Base-by-base conservation (phyloP, 1,140 invertebrate genomes). In the Listronotus oregonensis region DNA sequence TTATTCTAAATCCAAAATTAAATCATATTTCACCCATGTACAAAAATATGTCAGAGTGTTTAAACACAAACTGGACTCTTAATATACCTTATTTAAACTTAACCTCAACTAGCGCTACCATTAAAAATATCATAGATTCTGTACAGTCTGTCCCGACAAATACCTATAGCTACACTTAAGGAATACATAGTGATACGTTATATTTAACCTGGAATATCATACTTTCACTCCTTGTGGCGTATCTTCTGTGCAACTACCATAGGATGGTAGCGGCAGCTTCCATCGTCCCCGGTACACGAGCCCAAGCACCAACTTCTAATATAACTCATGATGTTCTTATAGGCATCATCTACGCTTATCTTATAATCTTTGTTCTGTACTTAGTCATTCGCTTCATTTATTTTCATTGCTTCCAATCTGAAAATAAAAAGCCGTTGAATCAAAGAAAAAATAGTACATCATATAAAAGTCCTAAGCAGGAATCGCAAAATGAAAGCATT, bases 1-100 rank as follows among this genome's bases (percentile, higher is more conserved):
- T 66, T 61, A 21, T 52, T 7, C 40, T 66, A 18, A 66, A 66
- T 32, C 64, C 64, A 15, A 46, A 47, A n/a, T 32, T 18, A 6
- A 37, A 61, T 27, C 7, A 12, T 15, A 43, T 10, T n/a, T 15
- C 32, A 47, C 63, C 64, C 8, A 66, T 32, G 7, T 66, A 47
- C 21, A 14, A 14, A 18, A 66, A 66, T 31, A 12, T 61, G 17
- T 34, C 44, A 5, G 64, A 66, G 43, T 60, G 56, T 46, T 27
- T 66, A 43, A 61, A 52, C 18, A 37, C 27, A 31, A 66, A 66
- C 42, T 66, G 64, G 56, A 60, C 57, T 14, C 21, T 66, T 14
- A 32, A 60, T 11, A 61, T 61, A 51, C 64, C 64, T 14, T 46
- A 66, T 32, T 12, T 66, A 2, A 66, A 66, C 18, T 50, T 65